Evolutionary conservation across 2,797 vertebrate species (phyloP), one percentile per base, ranked within the genome.

Genomic region (Gorsachius magnificus): DNA sequence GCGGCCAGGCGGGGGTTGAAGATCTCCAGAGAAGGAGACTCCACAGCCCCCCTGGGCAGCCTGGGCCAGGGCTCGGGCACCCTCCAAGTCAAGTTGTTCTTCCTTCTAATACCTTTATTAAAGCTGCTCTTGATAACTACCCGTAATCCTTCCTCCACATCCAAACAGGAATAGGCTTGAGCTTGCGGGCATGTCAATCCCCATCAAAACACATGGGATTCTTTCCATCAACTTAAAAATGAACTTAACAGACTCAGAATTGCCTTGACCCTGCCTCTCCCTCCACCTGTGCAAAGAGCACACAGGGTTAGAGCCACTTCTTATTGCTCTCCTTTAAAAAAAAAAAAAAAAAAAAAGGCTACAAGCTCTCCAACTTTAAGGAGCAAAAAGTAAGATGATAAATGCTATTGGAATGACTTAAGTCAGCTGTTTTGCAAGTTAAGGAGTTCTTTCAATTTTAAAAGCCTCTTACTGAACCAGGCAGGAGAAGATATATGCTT

Each of bases 401-500:
- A 94, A 92, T 54, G 50, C 53, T 36, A 53, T 29, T 66, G 60
- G 63, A 91, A 93, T 87, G 58, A 89, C 70, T 77, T 26, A 56
- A 94, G 66, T 87, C 88, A 92, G 91, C 94, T 94, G 66, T 20
- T 87, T 64, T 64, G 56, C 38, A 90, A 87, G 36, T 77, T 66
- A 72, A 84, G 68, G 71, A 80, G 56, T 11, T 63, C 58, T 51
- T 80, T 64, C 83, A 51, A 11, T 78, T 91, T 74, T 58, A 78
- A 90, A 72, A 86, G 58, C n/a, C 76, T 83, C 84, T 90, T 38
- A 19, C 41, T 66, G 87, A 95, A 54, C 31, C 65, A 78, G 72
- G 48, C 63, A 61, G 10, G 46, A 65, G 83, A 58, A 69, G 70
- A 89, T 87, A 24, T 0, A 71, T 65, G 88, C 41, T 92, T 84